These are phyloP conservation scores for Meghimatium bilineatum DNA, from an alignment of 2,888 invertebrate genomes.

Conservation along the genomic window DNA sequence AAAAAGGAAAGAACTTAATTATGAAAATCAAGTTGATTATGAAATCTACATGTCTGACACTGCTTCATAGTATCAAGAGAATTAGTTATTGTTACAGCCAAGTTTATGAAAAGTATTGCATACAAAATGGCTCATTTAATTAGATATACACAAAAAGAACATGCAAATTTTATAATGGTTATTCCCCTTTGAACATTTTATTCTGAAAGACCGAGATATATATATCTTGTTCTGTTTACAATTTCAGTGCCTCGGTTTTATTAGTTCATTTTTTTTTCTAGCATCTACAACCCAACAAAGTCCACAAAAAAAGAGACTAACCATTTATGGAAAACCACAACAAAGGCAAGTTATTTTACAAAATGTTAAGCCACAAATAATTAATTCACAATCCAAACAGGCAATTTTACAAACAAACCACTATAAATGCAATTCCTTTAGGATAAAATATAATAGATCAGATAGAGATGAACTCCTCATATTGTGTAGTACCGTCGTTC, in stretches of 20 bases:
- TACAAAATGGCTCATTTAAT: too few species aligned
- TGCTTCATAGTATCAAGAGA: too few species aligned
- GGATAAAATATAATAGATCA: neutral
- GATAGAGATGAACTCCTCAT: neutral
- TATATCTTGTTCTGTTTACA: neutral
- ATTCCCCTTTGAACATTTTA: neutral
- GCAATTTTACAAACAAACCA: neutral
- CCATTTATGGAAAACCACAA: neutral
- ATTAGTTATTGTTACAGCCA: too few species aligned
- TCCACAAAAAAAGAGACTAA: too few species aligned
- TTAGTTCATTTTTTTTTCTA: neutral
- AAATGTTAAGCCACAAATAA: conserved; percentile 19
- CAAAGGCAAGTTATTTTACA: conserved; percentile 2
- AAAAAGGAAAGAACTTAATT: too few species aligned
- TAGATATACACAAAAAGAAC: too few species aligned
- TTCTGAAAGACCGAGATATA: too few species aligned
- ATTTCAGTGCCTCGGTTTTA: neutral
- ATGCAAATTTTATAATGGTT: neutral
- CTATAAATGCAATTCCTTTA: neutral
- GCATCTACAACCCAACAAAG: too few species aligned
- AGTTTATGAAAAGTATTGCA: too few species aligned
- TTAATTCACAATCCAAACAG: conserved; percentile 11
- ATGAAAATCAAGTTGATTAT: too few species aligned
- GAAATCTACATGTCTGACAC: too few species aligned
- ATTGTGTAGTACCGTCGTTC: neutral